A percentile compares a stretch with the other conserved stretches of the same genome.
Conservation (phyloP, 2,888 invertebrate genomes). For the Magallana nippona region DNA sequence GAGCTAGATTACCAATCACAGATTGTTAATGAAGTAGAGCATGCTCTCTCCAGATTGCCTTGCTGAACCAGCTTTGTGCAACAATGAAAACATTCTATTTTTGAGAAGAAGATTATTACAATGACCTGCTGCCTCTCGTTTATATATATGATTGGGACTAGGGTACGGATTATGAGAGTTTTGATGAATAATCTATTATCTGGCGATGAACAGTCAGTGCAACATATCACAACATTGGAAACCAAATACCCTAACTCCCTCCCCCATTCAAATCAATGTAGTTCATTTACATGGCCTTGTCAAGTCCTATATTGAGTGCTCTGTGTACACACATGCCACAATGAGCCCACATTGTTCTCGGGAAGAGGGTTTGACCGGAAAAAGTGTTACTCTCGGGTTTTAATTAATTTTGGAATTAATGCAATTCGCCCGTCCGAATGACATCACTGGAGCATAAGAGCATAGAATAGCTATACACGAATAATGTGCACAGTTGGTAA, state of each 20-base stretch:
- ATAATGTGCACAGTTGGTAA: no score
- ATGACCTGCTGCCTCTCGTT: constrained; percentile 2
- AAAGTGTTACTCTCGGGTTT: constrained; percentile 4
- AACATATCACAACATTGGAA: constrained; percentile 19
- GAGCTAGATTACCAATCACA: constrained; percentile 14
- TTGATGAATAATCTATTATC: constrained; percentile 12
- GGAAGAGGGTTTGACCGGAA: neutral
- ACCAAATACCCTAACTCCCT: constrained; percentile 1
- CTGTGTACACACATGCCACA: constrained; percentile 1
- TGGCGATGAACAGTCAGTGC: constrained; percentile 20
- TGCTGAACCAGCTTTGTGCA: constrained; percentile 21
- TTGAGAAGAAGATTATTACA: constrained; percentile 13
- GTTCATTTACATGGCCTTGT: constrained; percentile 9
- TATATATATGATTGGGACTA: neutral
- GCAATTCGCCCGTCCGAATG: neutral
- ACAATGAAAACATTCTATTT: constrained; percentile 25
- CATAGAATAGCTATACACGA: no score
- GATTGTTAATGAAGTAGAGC: constrained; percentile 10
- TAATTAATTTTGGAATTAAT: constrained; percentile 12
- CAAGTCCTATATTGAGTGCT: neutral
- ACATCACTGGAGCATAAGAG: neutral
- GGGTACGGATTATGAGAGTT: constrained; percentile 7
- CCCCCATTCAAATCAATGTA: neutral
- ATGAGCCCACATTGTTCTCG: neutral
- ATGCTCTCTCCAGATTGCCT: constrained; percentile 10